Base-by-base conservation (phyloP, 2,113 vertebrate species). In the Oryzias woworae region DNA sequence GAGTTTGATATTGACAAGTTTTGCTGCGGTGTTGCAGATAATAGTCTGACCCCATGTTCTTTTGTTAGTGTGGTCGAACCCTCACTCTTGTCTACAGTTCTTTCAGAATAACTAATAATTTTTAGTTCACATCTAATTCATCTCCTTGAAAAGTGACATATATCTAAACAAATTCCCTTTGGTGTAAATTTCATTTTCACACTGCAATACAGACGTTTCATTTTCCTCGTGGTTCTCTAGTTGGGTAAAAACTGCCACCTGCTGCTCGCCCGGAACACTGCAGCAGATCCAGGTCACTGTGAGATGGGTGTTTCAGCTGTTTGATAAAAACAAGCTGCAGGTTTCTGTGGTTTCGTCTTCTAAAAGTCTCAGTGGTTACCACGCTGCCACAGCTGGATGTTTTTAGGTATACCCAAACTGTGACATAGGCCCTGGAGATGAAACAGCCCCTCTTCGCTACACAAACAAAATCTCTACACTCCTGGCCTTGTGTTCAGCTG, bases 401-500 rank as follows among this genome's bases (percentile, higher is more conserved):
- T 86, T 87, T 86, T 85, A 83, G 69, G 73, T 76, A 52, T 85
- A 68, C 71, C 69, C 77, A 17, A 75, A 66, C 77, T 75, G 70
- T 84, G 82, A 86, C 87, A 82, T 60, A 81, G 82, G 84, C 81
- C 77, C 65, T 70, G 73, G 85, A 91, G 85, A 87, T 77, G 75
- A 86, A 88, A 80, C 86, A 87, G 85, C 77, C 86, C 86, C 75
- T 57, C 57, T 62, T 83, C 74, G 3, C 72, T 74, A 80, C 75
- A 87, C 87, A 86, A 84, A 85, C 72, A 82, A 66, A 49, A 59
- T 20, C 75, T 77, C 80, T 85, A 84, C 79, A 87, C 86, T 89
- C 81, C 65, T 20, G 50, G 85, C 84, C 85, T 88, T 85, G 79
- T 89, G 77, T 79, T 74, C 84, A 85, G 80, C 82, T 87, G 88